phyloP scores from a whole-genome alignment of 2,113 vertebrate species.

The Engraulis encrasicolus region DNA sequence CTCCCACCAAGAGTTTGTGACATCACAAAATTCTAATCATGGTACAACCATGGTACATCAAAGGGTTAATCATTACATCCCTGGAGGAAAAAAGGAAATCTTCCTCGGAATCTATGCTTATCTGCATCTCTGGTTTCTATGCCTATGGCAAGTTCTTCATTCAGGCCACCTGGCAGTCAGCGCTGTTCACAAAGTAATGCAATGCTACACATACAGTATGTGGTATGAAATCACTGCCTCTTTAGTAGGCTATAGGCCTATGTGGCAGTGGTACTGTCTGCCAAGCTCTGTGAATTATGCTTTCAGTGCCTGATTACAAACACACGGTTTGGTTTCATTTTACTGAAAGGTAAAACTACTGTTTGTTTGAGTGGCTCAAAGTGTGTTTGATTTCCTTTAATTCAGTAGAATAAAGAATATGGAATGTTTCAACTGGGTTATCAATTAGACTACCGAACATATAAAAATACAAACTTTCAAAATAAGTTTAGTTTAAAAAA shows the following conservation, averaged over 20 bases:
- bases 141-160: background rate
- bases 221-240: background rate
- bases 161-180: background rate
- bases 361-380: too few species aligned
- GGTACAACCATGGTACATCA: too few species aligned
- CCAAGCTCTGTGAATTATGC: background rate
- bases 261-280: background rate
- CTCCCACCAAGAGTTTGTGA: too few species aligned
- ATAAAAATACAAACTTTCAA: background rate
- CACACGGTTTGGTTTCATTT: too few species aligned
- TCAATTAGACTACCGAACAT: background rate
- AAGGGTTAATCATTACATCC: background rate
- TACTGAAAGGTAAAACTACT: too few species aligned
- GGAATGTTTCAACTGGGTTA: background rate
- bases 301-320: background rate
- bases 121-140: background rate
- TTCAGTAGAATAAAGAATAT: too few species aligned
- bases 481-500: background rate
- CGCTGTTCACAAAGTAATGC: background rate
- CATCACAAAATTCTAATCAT: too few species aligned
- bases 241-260: too few species aligned
- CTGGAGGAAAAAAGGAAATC: background rate
- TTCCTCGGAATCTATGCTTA: background rate
- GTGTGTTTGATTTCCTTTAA: too few species aligned
- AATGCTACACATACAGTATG: background rate